phyloP scores from a whole-genome alignment of 2,888 invertebrate genomes.

The Acleris holmiana region DNA sequence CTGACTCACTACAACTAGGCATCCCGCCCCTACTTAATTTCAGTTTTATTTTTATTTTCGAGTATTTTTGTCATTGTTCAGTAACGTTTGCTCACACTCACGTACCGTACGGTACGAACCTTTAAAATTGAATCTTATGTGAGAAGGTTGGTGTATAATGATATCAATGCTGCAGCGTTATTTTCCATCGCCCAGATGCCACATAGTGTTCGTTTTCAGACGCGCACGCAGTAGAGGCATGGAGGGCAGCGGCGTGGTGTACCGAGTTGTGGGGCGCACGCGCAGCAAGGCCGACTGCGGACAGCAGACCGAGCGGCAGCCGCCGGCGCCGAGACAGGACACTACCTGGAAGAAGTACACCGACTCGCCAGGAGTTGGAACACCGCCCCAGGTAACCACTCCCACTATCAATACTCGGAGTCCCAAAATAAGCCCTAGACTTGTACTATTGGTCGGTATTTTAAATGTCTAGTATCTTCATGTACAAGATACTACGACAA shows the following conservation, averaged over 20 bases:
- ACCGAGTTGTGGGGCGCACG: constrained; percentile 77
- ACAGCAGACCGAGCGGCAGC: constrained; percentile 78
- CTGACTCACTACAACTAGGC: constrained; percentile 31
- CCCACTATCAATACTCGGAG: too few relatives aligned
- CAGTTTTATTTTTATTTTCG: constrained; percentile 4
- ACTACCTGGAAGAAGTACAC: constrained; percentile 87
- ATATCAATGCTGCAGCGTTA: too few relatives aligned
- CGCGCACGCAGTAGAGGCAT: constrained; percentile 82
- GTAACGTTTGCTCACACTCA: constrained; percentile 15
- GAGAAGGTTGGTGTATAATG: too few relatives aligned
- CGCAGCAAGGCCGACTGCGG: constrained; percentile 80
- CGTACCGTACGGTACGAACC: not conserved
- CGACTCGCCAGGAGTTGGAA: constrained; percentile 86
- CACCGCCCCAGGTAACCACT: constrained; percentile 71
- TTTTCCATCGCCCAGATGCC: not conserved
- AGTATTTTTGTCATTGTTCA: constrained; percentile 8
- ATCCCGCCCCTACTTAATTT: constrained; percentile 20
- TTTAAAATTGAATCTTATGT: not conserved
- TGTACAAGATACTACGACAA: too few relatives aligned
- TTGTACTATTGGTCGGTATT: too few relatives aligned
- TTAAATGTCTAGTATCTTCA: too few relatives aligned
- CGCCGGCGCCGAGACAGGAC: constrained; percentile 68
- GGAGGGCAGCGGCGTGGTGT: constrained; percentile 84
- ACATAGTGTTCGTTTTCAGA: constrained; percentile 47
- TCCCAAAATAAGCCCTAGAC: too few relatives aligned